Evolutionary conservation across 1,140 invertebrate genomes (phyloP).

Genomic region (Drosophila trapezifrons): DNA sequence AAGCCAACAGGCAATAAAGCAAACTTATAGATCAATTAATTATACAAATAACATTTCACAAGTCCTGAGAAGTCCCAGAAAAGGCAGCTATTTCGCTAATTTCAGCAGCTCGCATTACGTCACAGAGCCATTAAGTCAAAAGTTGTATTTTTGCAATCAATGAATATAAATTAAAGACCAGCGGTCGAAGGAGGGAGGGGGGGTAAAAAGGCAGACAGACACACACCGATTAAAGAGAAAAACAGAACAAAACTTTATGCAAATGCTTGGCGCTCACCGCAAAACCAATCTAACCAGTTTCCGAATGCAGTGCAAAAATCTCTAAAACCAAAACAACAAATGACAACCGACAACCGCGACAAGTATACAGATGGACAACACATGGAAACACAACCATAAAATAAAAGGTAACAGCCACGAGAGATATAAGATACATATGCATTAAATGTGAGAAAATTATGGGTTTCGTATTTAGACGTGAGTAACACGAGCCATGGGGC

Average conservation of each 20-base stretch:
- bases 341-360: slow-evolving; percentile 43
- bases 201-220: slow-evolving; percentile 27
- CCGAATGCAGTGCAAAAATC: slow-evolving; percentile 47
- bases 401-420: slow-evolving; percentile 14
- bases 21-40: slow-evolving; percentile 41
- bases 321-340: slow-evolving; percentile 37
- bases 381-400: slow-evolving; percentile 43
- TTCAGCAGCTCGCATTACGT: slow-evolving; percentile 50
- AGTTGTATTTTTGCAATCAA: slow-evolving; percentile 73
- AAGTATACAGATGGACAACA: slow-evolving; percentile 50
- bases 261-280: slow-evolving; percentile 50
- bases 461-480: slow-evolving; percentile 30
- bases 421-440: slow-evolving; percentile 34
- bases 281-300: slow-evolving; percentile 59
- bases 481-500: slow-evolving; percentile 25
- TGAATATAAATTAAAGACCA: slow-evolving; percentile 70
- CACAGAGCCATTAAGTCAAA: slow-evolving; percentile 53
- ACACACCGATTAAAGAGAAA: slow-evolving; percentile 63
- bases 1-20: slow-evolving; percentile 4
- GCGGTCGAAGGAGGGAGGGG: not conserved
- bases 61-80: slow-evolving; percentile 24
- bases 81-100: slow-evolving; percentile 34
- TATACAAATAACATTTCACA: slow-evolving; percentile 47
- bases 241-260: slow-evolving; percentile 75
- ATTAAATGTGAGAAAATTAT: slow-evolving; percentile 39